These are phyloP conservation scores for Oeneis ivallda DNA, from an alignment of 2,888 invertebrate species.

Conservation along the genomic window DNA sequence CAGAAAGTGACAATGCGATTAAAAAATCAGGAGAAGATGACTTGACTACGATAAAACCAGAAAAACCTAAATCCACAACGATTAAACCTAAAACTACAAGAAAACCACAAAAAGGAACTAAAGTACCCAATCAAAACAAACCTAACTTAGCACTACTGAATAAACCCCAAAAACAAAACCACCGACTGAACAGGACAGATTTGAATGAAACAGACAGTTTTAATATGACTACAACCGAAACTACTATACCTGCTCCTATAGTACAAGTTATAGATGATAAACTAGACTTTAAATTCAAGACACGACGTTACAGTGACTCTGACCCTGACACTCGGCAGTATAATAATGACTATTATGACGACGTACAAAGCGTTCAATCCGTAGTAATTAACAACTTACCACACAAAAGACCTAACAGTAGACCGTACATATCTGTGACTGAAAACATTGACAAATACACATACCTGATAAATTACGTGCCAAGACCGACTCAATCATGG, in stretches of 20 bases:
- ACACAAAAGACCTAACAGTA: conserved; percentile 66
- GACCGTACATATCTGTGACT: conserved; percentile 73
- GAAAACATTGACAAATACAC: conserved; percentile 76
- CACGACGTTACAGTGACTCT: conserved; percentile 62
- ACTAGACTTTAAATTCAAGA: conserved; percentile 81
- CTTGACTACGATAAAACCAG: conserved; percentile 33
- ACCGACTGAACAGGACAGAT: conserved; percentile 49
- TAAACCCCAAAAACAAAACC: conserved; percentile 47
- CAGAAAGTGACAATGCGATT: conserved; percentile 64
- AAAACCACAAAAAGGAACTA: conserved; percentile 37
- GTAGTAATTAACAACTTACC: conserved; percentile 67
- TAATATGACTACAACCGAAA: conserved; percentile 37
- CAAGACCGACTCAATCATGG: conserved; percentile 74
- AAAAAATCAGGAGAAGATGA: conserved; percentile 58
- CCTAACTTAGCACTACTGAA: conserved; percentile 43
- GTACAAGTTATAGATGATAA: conserved; percentile 79
- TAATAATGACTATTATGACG: conserved; percentile 60
- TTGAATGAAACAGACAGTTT: conserved; percentile 46
- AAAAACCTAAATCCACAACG: conserved; percentile 46
- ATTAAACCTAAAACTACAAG: conserved; percentile 51
- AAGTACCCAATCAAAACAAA: conserved; percentile 46
- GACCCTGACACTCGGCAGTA: conserved; percentile 55
- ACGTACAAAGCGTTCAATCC: conserved; percentile 69
- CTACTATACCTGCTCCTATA: conserved; percentile 48
- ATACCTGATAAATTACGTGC: conserved; percentile 78